Evolutionary conservation across 2,113 vertebrate species (phyloP), one percentile per base, ranked within the genome.

Genomic region (Callopanchax toddi): DNA sequence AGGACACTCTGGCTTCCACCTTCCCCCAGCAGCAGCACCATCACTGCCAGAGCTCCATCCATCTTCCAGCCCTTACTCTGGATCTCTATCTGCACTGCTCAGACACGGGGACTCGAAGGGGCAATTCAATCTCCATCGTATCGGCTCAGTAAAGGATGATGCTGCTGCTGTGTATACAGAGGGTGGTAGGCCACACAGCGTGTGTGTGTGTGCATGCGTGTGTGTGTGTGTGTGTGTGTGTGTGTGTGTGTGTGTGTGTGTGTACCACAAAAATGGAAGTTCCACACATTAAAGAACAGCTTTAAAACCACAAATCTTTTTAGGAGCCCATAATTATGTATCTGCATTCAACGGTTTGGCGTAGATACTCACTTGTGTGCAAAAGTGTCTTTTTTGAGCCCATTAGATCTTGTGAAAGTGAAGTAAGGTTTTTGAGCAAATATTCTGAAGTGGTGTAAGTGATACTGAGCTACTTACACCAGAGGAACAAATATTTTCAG

Each of bases 61-160:
- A 81, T 89, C 86, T 87, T 86, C 58, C 45, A 57, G 80, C 67
- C 78, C 78, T 78, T 67, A 74, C 63, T 56, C 53, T 52, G 73
- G 83, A 85, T 90, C 76, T 67, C 59, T 86, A 85, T 82, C 87
- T 69, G 42, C 36, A 43, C 71, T 39, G 78, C 69, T 78, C 75
- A 85, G 67, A 87, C 79, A 67, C 23, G 57, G 57, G 45, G 67
- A 69, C 74, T 71, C 66, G 64, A 88, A 81, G 81, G n/a, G 75
- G 70, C 79, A 86, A 81, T 84, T 81, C 79, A 78, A 83, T 83
- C 88, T 79, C 62, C 42, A 76, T 83, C 62, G 49, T 81, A 78
- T 86, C 70, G 67, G 74, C 46, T 74, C 78, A 71, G 53, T 32
- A 85, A 85, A 86, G 71, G 78, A 73, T 45, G 66, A 72, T 75